Evolutionary conservation across 1,140 invertebrate species (phyloP), one percentile per base, ranked within the genome.

Genomic region (Drosophila subobscura): DNA sequence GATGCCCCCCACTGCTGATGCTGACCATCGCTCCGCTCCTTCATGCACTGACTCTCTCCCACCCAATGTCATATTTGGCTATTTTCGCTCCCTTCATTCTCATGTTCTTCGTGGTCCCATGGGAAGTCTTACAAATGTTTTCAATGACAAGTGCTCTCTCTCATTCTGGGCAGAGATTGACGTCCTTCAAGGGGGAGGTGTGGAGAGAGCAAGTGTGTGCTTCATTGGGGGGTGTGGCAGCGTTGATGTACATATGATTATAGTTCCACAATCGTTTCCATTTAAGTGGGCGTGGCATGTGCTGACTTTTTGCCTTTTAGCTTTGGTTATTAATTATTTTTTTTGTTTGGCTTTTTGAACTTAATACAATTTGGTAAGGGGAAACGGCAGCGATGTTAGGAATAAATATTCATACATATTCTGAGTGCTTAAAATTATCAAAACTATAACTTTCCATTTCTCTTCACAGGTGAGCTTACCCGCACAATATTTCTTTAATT

Each of bases 41-140:
- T 46, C 22, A 5, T 12, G 14, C 44, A 53, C 46, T 29, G 41
- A 12, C 37, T 22, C 37, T 61, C 50, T 56, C 33, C 10, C 33
- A 4, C 10, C 1, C 33, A 12, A 37, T 37, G 4, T 37, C 6
- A 12, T 27, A 42, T 60, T 55, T 70, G 25, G 66, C 74, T 41
- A 74, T 58, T 73, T 72, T 64, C 49, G 52, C 41, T 57, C 57
- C 25, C 27, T 27, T 54, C 54, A 58, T 57, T 27, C 8, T 12
- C 64, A 60, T 40, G 41, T 63, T 57, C 29, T 67, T 50, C 47
- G 58, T 45, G 57, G 51, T 40, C 60, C 60, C 70, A 76, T 85
- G 81, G 77, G 81, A 86, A 85, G 67, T 74, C 67, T 74, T 68
- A 86, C 81, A 86, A 88, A 77, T 84, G 79, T 85, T 76, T 85